These are phyloP conservation scores for Austrofundulus limnaeus DNA, from an alignment of 2,113 vertebrate species.

Conservation along the genomic window DNA sequence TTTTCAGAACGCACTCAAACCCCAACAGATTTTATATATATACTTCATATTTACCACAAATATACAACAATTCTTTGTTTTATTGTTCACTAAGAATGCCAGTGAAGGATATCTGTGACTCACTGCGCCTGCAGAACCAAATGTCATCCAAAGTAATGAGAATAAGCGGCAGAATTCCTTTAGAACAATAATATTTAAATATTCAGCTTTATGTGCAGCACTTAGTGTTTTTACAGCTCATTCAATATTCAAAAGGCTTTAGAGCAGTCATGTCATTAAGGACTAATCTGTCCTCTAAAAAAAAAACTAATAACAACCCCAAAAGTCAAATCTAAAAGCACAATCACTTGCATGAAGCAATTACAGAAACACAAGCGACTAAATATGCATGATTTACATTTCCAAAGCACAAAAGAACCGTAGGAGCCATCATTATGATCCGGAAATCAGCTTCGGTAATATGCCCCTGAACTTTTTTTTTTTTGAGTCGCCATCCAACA, in stretches of 20 bases:
- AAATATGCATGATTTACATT: constrained; percentile 53
- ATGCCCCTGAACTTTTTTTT: constrained; percentile 33
- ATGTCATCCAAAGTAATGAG: constrained; percentile 9
- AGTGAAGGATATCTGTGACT: background rate
- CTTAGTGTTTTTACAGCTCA: constrained; percentile 35
- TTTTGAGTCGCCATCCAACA: constrained; percentile 32
- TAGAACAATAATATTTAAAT: constrained; percentile 24
- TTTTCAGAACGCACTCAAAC: constrained; percentile 1
- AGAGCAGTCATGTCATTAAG: constrained; percentile 32
- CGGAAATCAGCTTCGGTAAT: constrained; percentile 41
- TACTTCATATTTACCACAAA: background rate
- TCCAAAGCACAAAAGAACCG: constrained; percentile 56
- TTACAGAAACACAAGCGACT: constrained; percentile 36
- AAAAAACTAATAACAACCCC: constrained; percentile 27
- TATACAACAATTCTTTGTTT: too few relatives aligned
- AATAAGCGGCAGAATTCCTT: background rate
- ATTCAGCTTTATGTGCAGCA: constrained; percentile 23
- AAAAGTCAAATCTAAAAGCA: constrained; percentile 41
- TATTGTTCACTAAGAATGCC: background rate
- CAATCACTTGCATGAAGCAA: constrained; percentile 28
- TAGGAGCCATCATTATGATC: constrained; percentile 45
- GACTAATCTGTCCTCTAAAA: constrained; percentile 26
- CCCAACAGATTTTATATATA: background rate
- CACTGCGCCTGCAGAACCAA: background rate
- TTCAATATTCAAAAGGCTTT: constrained; percentile 32